Conservation (phyloP, 2,888 invertebrate species). For the Ormyrus pomaceus region DNA sequence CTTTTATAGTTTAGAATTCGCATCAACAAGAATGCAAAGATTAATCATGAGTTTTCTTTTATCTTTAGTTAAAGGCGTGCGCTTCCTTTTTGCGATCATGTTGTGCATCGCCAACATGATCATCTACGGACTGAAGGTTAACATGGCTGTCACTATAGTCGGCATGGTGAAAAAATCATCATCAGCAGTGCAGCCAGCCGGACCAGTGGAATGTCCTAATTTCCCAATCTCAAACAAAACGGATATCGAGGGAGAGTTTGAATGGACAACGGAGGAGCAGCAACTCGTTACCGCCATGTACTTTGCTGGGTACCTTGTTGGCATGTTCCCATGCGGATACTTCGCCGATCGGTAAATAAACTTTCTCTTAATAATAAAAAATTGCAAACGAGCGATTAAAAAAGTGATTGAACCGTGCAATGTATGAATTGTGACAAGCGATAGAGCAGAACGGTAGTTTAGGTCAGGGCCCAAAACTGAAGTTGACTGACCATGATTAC, state of each 20-base stretch:
- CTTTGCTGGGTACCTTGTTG: constrained; percentile 71
- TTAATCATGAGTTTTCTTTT: constrained; percentile 13
- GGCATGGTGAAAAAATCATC: constrained; percentile 68
- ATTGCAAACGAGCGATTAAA: neutral
- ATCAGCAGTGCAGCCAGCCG: neutral
- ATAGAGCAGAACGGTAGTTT: neutral
- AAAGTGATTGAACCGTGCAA: no score
- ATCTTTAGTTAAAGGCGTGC: constrained; percentile 63
- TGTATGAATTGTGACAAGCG: no score
- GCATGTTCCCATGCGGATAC: constrained; percentile 72
- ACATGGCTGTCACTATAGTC: constrained; percentile 69
- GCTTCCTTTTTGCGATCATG: constrained; percentile 71
- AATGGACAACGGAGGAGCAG: constrained; percentile 68
- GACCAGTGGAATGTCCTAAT: constrained; percentile 62
- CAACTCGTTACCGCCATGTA: constrained; percentile 70
- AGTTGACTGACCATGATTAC: neutral
- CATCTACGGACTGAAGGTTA: constrained; percentile 72
- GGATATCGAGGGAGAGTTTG: constrained; percentile 69
- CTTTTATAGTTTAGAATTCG: no score
- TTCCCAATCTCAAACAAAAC: constrained; percentile 44
- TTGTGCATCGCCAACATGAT: constrained; percentile 73
- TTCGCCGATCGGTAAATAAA: constrained; percentile 69
- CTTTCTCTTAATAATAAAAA: neutral
- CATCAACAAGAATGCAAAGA: no score
- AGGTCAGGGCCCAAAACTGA: constrained; percentile 22